Evolutionary conservation across 2,888 invertebrate species (phyloP).

Genomic region (Heliconius sara): DNA sequence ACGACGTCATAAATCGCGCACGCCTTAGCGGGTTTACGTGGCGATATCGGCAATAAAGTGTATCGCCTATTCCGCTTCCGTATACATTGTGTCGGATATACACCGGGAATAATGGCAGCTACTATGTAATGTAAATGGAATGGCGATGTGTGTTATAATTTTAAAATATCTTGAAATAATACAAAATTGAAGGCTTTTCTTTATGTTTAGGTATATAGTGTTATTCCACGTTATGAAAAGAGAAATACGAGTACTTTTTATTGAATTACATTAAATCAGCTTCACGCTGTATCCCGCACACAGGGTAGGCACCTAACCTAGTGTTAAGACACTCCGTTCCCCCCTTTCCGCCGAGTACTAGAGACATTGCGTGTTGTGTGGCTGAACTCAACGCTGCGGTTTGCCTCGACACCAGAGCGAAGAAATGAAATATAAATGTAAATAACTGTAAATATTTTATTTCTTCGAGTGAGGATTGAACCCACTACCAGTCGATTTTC

Average conservation of each 20-base stretch:
- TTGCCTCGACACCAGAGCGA: no score
- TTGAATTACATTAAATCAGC: no score
- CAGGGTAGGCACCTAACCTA: not conserved
- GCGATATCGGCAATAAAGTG: constrained; percentile 54
- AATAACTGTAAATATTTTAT: not conserved
- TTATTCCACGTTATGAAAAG: no score
- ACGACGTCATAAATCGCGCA: constrained; percentile 29
- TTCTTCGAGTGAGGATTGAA: not conserved
- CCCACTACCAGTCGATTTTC: not conserved
- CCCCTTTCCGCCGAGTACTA: not conserved
- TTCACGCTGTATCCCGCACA: no score
- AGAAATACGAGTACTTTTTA: no score
- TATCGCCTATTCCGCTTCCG: constrained; percentile 41
- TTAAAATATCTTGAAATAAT: not conserved
- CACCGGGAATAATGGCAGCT: constrained; percentile 20
- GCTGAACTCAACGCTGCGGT: not conserved
- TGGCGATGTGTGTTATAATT: constrained; percentile 2
- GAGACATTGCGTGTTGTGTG: not conserved
- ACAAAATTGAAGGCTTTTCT: no score
- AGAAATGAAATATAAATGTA: not conserved
- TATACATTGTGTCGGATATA: constrained; percentile 18
- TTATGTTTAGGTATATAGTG: no score
- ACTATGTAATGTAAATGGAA: constrained; percentile 23
- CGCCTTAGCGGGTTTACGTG: constrained; percentile 45
- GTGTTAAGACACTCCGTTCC: not conserved